These are phyloP conservation scores for Rallus crepitans DNA, from an alignment of 2,797 vertebrate species.

Conservation along the genomic window DNA sequence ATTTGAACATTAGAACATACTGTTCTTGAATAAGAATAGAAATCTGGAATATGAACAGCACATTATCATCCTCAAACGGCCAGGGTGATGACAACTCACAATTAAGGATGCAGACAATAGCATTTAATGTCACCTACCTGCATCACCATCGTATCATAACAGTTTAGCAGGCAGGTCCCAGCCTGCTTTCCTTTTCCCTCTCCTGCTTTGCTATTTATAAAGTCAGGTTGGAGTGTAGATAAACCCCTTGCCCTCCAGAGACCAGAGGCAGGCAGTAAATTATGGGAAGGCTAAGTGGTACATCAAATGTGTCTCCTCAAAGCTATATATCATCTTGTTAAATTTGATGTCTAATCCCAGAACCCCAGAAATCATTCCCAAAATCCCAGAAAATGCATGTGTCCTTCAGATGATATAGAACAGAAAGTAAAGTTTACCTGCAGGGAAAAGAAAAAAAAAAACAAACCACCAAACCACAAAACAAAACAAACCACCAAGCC, in stretches of 20 bases:
- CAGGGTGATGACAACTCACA: constrained; percentile 70
- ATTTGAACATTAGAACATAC: not conserved
- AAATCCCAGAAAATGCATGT: constrained; percentile 60
- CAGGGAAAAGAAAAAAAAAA: not conserved
- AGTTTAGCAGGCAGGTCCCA: constrained; percentile 57
- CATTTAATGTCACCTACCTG: constrained; percentile 71
- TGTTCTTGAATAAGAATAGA: constrained; percentile 27
- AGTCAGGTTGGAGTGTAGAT: constrained; percentile 65
- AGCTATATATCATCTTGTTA: constrained; percentile 75
- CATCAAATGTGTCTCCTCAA: constrained; percentile 72
- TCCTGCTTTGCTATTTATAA: constrained; percentile 73
- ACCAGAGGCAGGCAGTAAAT: constrained; percentile 53
- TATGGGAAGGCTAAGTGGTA: constrained; percentile 74
- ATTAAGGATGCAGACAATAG: constrained; percentile 72
- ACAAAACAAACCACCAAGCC: not conserved
- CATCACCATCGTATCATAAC: constrained; percentile 51
- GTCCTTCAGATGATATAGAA: constrained; percentile 64
- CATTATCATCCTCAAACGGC: constrained; percentile 34
- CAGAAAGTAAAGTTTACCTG: constrained; percentile 55
- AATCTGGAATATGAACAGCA: constrained; percentile 41
- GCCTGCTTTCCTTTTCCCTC: constrained; percentile 48
- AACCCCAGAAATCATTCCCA: constrained; percentile 69
- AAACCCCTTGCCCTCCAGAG: constrained; percentile 64
- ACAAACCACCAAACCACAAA: too few species aligned
- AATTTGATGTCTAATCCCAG: constrained; percentile 74